These are phyloP conservation scores for Puntigrus tetrazona DNA, from an alignment of 2,113 vertebrate genomes.

Conservation along the genomic window DNA sequence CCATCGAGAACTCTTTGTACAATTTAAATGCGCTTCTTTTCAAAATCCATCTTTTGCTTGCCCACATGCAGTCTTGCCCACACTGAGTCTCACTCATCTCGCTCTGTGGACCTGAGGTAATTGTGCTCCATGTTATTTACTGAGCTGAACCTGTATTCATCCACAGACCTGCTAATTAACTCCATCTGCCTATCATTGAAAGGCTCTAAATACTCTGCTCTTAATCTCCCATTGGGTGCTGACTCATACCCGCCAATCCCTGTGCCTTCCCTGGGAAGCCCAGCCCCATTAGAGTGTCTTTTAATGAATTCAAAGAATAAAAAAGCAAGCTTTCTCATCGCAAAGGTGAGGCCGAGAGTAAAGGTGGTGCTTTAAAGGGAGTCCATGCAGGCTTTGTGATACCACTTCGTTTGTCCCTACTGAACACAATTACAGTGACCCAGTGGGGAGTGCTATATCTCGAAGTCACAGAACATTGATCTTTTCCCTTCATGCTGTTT, in stretches of 20 bases:
- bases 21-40: conserved; percentile 18
- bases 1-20: conserved; percentile 7
- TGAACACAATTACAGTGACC: conserved; percentile 61
- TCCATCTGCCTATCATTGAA: conserved; percentile 55
- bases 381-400: conserved; percentile 36
- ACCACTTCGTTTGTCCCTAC: conserved; percentile 28
- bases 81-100: conserved; percentile 17
- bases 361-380: conserved; percentile 55
- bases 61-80: neutral
- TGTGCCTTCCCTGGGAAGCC: neutral
- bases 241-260: conserved; percentile 50
- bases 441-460: conserved; percentile 56
- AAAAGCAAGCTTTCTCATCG: neutral
- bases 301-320: conserved; percentile 30
- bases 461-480: conserved; percentile 58
- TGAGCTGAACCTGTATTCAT: conserved; percentile 62
- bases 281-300: conserved; percentile 10
- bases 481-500: conserved; percentile 56
- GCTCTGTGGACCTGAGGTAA: conserved; percentile 26
- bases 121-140: conserved; percentile 46
- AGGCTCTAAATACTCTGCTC: conserved; percentile 44
- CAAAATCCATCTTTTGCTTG: conserved; percentile 17
- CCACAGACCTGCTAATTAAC: conserved; percentile 57
- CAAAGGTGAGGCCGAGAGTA: conserved; percentile 12
- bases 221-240: conserved; percentile 49